A percentile compares a stretch with the other conserved stretches of the same genome.
phyloP scores from a whole-genome alignment of 2,113 vertebrate genomes.

The Synchiropus splendidus region DNA sequence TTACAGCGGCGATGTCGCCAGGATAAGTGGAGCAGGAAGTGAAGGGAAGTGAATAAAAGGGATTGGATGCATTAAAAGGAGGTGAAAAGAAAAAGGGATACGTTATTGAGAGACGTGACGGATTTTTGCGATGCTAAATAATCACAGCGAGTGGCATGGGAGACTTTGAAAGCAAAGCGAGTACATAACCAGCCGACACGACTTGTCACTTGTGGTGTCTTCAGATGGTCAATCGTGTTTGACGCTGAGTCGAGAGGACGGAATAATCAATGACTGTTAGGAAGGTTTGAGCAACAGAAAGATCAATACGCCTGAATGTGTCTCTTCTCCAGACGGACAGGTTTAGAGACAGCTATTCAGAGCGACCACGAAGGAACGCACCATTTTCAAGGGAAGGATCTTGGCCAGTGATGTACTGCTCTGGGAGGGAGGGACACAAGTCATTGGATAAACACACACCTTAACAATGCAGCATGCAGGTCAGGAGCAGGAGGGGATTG shows the following conservation, averaged over 20 bases:
- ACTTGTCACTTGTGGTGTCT: constrained; percentile 3
- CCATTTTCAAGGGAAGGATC: background rate
- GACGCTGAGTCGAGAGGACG: constrained; percentile 14
- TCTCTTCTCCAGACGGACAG: too few species aligned
- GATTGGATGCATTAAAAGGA: constrained; percentile 50
- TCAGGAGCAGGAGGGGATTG: too few species aligned
- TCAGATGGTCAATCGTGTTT: constrained; percentile 10
- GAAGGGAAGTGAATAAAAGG: constrained; percentile 51
- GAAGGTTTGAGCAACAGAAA: too few species aligned
- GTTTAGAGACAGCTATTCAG: too few species aligned
- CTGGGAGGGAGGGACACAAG: too few species aligned
- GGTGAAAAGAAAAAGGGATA: constrained; percentile 49
- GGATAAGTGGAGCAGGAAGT: constrained; percentile 49
- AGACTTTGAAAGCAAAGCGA: too few species aligned
- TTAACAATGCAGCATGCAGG: constrained; percentile 1
- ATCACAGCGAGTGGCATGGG: too few species aligned
- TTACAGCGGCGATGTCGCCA: constrained; percentile 56
- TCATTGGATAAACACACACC: constrained; percentile 10
- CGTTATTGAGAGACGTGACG: constrained; percentile 38
- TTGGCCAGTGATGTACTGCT: constrained; percentile 49
- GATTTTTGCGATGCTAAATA: too few species aligned
- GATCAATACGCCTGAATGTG: constrained; percentile 17
- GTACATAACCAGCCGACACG: constrained; percentile 46
- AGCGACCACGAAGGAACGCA: background rate
- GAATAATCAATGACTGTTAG: constrained; percentile 18